Conservation (phyloP, 2,888 invertebrate genomes). For the Scaptomyza tumidula region DNA sequence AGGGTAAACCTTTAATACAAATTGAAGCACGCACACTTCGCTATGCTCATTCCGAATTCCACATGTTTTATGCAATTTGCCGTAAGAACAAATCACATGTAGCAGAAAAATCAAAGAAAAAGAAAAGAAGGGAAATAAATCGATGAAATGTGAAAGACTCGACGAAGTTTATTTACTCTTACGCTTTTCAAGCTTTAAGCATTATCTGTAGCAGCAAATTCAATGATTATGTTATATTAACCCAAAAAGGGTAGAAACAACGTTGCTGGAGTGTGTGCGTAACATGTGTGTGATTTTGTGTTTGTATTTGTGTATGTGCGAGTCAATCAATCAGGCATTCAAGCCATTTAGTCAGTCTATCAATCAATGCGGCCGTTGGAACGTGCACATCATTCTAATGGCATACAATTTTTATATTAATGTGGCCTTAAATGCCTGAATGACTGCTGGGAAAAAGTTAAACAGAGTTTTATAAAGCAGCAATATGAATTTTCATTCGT, state of each 20-base stretch:
- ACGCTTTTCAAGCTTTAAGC: background rate
- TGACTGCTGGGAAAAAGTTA: constrained; percentile 4
- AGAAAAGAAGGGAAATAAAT: constrained; percentile 13
- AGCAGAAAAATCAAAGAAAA: constrained; percentile 31
- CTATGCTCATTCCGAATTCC: constrained; percentile 54
- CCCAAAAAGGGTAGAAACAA: constrained; percentile 7
- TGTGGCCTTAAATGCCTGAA: constrained; percentile 41
- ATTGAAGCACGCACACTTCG: constrained; percentile 56
- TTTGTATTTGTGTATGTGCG: constrained; percentile 43
- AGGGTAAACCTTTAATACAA: constrained; percentile 50
- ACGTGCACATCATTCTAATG: constrained; percentile 72
- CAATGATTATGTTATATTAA: constrained; percentile 6
- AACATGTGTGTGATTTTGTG: constrained; percentile 36
- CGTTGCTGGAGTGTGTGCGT: constrained; percentile 2
- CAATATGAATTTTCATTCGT: constrained; percentile 6
- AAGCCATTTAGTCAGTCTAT: constrained; percentile 76
- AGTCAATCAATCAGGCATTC: constrained; percentile 77
- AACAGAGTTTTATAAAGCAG: constrained; percentile 25
- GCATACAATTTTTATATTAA: constrained; percentile 66
- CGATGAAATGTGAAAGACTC: background rate
- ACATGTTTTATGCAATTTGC: constrained; percentile 68
- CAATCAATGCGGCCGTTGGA: constrained; percentile 60
- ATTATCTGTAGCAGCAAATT: background rate
- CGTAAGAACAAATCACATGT: constrained; percentile 71
- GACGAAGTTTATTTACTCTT: constrained; percentile 22